phyloP scores from a whole-genome alignment of 92 coral and sea anemone genomes.

The Epizoanthus stellaris region DNA sequence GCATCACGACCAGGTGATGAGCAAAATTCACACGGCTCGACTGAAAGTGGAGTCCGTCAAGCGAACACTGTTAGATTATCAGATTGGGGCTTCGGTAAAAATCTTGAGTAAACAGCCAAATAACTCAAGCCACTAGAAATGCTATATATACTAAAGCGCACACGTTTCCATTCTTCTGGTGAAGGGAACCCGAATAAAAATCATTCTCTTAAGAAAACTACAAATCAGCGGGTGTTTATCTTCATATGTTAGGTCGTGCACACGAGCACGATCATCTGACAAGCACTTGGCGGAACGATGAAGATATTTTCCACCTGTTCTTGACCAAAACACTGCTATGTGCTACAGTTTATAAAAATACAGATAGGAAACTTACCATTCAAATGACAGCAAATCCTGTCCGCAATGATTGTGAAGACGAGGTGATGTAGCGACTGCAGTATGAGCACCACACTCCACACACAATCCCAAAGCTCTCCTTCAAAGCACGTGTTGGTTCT shows the following conservation, averaged over 20 bases:
- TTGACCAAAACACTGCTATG: too few species aligned
- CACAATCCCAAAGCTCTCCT: neutral
- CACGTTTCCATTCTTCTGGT: too few species aligned
- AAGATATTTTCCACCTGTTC: neutral
- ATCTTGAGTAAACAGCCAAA: neutral
- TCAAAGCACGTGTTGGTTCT: conserved; percentile 1
- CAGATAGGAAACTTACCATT: neutral
- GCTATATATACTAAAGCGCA: too few species aligned
- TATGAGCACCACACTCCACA: neutral
- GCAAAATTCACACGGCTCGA: neutral
- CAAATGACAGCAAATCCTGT: neutral
- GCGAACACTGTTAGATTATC: neutral
- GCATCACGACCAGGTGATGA: conserved; percentile 4
- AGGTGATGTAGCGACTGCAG: conserved; percentile 12
- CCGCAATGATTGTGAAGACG: neutral
- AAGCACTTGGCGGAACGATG: neutral
- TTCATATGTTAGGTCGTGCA: too few species aligned
- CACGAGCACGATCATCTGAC: too few species aligned
- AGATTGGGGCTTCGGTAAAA: conserved; percentile 8
- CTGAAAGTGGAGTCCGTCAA: conserved; percentile 3
- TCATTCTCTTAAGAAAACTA: too few species aligned
- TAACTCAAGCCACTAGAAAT: too few species aligned
- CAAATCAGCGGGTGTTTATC: too few species aligned
- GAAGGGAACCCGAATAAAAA: too few species aligned
- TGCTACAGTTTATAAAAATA: neutral